Base-by-base conservation (phyloP, 2,113 vertebrate species). In the Calcarius ornatus region DNA sequence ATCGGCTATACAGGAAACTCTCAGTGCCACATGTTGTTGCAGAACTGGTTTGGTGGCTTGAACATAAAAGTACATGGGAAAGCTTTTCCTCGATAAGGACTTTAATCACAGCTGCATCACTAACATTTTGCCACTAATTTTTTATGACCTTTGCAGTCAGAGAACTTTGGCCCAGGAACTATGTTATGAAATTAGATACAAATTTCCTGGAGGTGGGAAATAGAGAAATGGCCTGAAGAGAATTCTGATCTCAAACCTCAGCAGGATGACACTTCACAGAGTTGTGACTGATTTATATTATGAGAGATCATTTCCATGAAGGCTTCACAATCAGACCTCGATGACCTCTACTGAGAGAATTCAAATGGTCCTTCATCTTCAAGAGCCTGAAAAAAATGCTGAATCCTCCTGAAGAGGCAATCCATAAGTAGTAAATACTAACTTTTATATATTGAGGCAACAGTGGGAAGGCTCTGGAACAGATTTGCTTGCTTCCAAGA, bases 1-100 rank as follows among this genome's bases (percentile, higher is more conserved):
- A 35, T 89, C 1, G 9, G 77, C 47, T 35, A 91, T 73, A 66
- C 92, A 79, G 94, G 94, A 95, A 95, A 65, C 59, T 89, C 94
- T 57, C 54, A 11, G 65, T 96, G 69, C 77, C 61, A 40, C 56
- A 65, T 79, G 59, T 88, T 73, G 27, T 70, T 92, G 89, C 51
- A 88, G 80, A 95, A 89, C 95, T 61, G 40, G 96, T 82, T 94
- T 84, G 70, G 70, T 72, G 63, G 57, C 86, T 95, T 64, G 30
- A 80, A 70, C 59, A 45, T 78, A 79, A 81, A 91, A 94, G 85
- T 27, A 65, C 65, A 33, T 71, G 70, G 84, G 84, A 95, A 95
- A 82, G 21, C 45, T 85, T 72, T 69, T 76, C 48, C 66, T 73
- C 65, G 94, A 94, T 94, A 96, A 79, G 81, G 66, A 83, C 21